Evolutionary conservation across 2,797 vertebrate genomes (phyloP).

Genomic region (Sebastes reedi): DNA sequence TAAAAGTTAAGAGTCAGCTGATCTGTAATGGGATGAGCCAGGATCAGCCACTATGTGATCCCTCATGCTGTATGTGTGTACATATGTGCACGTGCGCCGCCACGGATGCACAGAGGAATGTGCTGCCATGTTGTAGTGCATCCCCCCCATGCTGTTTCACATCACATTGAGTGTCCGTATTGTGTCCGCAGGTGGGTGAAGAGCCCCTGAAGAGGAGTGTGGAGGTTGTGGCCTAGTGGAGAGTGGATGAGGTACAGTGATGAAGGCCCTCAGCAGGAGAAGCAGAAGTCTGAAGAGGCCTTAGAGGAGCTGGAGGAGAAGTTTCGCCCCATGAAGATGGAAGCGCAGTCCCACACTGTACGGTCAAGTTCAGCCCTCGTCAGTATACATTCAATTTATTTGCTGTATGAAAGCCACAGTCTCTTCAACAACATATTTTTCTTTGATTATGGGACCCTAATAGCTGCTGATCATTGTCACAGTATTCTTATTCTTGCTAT

Average conservation of each 20-base stretch:
- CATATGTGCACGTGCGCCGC: neutral
- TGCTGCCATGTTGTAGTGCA: neutral
- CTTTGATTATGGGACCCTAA: neutral
- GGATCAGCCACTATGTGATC: slow-evolving; percentile 47
- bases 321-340: slow-evolving; percentile 78
- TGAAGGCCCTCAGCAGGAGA: slow-evolving; percentile 67
- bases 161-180: slow-evolving; percentile 1
- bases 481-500: neutral
- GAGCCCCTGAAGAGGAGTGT: slow-evolving; percentile 82
- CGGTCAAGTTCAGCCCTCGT: slow-evolving; percentile 9
- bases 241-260: slow-evolving; percentile 84
- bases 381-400: neutral
- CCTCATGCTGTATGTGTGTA: slow-evolving; percentile 12
- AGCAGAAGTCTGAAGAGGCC: slow-evolving; percentile 58
- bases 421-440: neutral
- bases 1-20: slow-evolving; percentile 44
- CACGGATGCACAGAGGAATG: neutral
- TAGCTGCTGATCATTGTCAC: neutral
- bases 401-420: neutral
- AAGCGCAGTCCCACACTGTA: slow-evolving; percentile 74
- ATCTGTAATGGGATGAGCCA: slow-evolving; percentile 53
- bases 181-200: slow-evolving; percentile 79
- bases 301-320: slow-evolving; percentile 83
- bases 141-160: neutral
- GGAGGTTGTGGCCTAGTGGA: slow-evolving; percentile 84